phyloP scores from a whole-genome alignment of 2,113 vertebrate genomes.

The Geococcyx californianus region DNA sequence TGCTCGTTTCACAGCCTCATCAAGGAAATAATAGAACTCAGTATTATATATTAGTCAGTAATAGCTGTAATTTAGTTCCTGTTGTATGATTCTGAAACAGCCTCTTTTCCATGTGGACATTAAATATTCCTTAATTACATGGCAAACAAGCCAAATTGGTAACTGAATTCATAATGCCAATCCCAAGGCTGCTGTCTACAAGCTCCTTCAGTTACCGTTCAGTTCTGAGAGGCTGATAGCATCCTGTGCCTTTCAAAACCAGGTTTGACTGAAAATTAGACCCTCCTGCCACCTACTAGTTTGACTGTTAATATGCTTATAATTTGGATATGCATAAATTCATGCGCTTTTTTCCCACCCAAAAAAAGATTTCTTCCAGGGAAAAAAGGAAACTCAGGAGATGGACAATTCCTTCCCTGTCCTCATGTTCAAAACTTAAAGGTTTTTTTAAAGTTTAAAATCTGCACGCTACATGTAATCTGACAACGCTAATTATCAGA shows the following conservation, averaged over 20 bases:
- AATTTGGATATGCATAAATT: not conserved
- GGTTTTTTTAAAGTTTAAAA: not conserved
- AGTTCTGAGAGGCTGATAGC: not conserved
- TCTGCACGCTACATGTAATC: rapidly evolving
- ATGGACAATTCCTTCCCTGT: not conserved
- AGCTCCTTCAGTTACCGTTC: not conserved
- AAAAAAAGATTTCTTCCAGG: not conserved
- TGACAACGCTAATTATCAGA: not conserved
- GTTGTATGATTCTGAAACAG: not conserved
- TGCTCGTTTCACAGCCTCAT: not conserved
- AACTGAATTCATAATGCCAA: not conserved
- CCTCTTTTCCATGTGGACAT: not conserved
- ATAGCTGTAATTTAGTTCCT: slow-evolving; percentile 20
- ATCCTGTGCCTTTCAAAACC: not conserved
- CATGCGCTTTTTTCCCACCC: not conserved
- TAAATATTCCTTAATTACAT: slow-evolving; percentile 37
- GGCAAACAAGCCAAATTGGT: slow-evolving; percentile 27
- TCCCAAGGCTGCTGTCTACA: not conserved
- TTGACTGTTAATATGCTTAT: not conserved
- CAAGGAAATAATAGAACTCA: not conserved
- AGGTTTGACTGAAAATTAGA: not conserved
- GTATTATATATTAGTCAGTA: not conserved
- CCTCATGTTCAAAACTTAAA: rapidly evolving
- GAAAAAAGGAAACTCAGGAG: not conserved
- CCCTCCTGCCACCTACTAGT: not conserved